A percentile compares a stretch with the other conserved stretches of the same genome.
Conservation (phyloP, 2,888 invertebrate genomes). For the Leptogaster cylindrica region DNA sequence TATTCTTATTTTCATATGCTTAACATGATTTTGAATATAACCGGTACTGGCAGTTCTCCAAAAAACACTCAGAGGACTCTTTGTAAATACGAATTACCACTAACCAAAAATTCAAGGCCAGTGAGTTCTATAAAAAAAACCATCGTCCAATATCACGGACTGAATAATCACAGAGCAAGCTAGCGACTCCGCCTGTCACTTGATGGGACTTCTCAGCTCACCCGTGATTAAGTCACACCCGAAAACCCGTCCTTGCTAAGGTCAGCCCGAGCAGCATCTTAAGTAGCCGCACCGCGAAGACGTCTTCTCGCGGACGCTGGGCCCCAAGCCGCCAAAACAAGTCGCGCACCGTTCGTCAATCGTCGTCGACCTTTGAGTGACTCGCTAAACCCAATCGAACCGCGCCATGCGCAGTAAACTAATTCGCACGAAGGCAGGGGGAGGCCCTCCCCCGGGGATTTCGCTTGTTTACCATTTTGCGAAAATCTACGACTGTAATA, state of each 20-base stretch:
- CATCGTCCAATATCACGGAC: background rate
- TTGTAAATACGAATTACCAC: too few species aligned
- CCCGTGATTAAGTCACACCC: constrained; percentile 26
- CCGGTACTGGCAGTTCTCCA: too few species aligned
- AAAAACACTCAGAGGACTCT: too few species aligned
- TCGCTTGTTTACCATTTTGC: constrained; percentile 1
- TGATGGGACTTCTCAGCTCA: constrained; percentile 6
- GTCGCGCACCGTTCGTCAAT: background rate
- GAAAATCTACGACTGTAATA: constrained; percentile 21
- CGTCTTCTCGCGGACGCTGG: background rate
- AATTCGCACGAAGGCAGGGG: constrained; percentile 2
- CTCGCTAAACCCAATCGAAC: background rate
- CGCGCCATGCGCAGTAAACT: constrained; percentile 7
- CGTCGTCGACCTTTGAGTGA: background rate
- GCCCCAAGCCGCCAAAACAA: too few species aligned
- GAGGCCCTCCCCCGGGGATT: background rate
- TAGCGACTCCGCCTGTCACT: background rate
- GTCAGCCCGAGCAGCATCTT: constrained; percentile 29
- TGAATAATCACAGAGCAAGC: background rate
- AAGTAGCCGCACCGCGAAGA: constrained; percentile 10
- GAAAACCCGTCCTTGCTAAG: constrained; percentile 33
- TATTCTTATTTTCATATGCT: too few species aligned
- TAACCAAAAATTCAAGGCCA: constrained; percentile 5
- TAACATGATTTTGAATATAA: too few species aligned
- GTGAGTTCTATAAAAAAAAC: background rate